Evolutionary conservation across 2,797 vertebrate genomes (phyloP).

Genomic region (Masticophis lateralis): DNA sequence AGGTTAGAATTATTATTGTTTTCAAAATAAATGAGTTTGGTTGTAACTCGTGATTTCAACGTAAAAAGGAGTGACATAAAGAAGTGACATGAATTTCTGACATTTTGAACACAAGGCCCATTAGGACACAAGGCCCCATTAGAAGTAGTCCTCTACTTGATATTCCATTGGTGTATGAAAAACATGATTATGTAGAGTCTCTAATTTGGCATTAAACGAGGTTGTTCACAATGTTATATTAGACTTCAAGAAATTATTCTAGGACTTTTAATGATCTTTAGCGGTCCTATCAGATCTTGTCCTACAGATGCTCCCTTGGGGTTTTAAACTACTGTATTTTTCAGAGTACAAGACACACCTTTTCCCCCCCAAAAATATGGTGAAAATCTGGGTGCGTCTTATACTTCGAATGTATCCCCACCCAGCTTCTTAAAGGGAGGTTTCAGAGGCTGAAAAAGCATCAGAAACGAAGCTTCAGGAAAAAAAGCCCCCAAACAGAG

Average conservation of each 20-base stretch:
- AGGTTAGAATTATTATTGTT: not conserved
- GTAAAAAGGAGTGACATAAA: not conserved
- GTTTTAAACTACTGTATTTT: not conserved
- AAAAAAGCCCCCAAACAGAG: no score
- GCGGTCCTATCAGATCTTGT: not conserved
- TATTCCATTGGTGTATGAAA: accelerated
- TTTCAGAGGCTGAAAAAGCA: no score
- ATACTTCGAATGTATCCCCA: no score
- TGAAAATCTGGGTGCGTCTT: no score
- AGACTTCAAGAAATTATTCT: not conserved
- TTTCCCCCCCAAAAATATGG: no score
- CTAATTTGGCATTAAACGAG: constrained; percentile 15
- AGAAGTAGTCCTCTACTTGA: constrained; percentile 18
- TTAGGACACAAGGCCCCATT: not conserved
- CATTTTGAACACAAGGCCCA: not conserved
- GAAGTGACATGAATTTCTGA: not conserved
- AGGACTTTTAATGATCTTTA: not conserved
- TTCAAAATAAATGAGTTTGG: not conserved
- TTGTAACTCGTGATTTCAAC: not conserved
- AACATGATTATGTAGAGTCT: not conserved
- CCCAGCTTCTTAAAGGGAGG: no score
- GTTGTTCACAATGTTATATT: constrained; percentile 1
- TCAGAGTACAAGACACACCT: no score
- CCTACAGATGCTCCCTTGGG: not conserved
- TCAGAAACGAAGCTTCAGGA: no score